Evolutionary conservation across 1,140 invertebrate species (phyloP).

Genomic region (Danaus melanippus): DNA sequence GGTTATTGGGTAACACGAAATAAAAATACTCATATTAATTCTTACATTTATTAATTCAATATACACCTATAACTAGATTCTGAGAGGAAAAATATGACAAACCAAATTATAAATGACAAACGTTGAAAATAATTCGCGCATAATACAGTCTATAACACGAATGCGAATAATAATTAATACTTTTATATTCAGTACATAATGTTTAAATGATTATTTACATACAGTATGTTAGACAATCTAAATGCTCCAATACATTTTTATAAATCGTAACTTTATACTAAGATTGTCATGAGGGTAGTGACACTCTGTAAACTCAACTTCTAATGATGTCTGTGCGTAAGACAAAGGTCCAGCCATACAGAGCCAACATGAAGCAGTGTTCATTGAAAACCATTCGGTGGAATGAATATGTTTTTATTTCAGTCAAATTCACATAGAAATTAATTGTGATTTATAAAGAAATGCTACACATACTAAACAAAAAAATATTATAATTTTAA

Average conservation of each 20-base stretch:
- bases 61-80: constrained; percentile 62
- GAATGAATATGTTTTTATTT: constrained; percentile 45
- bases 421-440: constrained; percentile 39
- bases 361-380: constrained; percentile 1
- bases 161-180: constrained; percentile 26
- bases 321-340: background rate
- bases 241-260: constrained; percentile 2
- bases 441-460: constrained; percentile 23
- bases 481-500: constrained; percentile 5
- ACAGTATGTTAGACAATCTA: constrained; percentile 8
- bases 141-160: constrained; percentile 25
- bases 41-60: constrained; percentile 59
- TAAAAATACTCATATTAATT: constrained; percentile 26
- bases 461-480: constrained; percentile 21
- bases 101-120: constrained; percentile 33
- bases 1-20: constrained; percentile 8
- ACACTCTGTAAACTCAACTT: background rate
- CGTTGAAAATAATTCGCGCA: constrained; percentile 33
- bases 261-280: constrained; percentile 3
- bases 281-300: constrained; percentile 6
- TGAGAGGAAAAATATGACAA: constrained; percentile 46
- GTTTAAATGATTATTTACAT: constrained; percentile 16
- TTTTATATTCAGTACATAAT: constrained; percentile 11
- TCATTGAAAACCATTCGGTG: constrained; percentile 31
- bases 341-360: background rate